Conservation (phyloP, 2,888 invertebrate species). For the Boloria euphrosyne region DNA sequence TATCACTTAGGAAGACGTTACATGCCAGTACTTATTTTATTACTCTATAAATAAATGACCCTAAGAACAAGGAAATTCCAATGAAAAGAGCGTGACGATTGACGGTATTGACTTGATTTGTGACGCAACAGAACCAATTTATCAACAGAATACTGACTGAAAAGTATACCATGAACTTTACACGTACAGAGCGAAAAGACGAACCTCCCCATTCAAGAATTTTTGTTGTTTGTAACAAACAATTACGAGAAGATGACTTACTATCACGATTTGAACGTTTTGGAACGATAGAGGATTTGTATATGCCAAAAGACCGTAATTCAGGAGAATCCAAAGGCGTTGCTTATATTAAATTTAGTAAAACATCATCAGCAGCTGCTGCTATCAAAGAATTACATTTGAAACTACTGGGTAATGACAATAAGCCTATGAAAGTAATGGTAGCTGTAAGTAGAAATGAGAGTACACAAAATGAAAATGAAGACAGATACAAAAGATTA, state of each 20-base stretch:
- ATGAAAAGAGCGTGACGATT: conserved; percentile 41
- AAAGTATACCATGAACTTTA: conserved; percentile 23
- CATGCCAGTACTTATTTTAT: conserved; percentile 19
- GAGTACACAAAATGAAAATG: conserved; percentile 57
- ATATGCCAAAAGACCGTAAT: conserved; percentile 92
- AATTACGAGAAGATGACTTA: conserved; percentile 86
- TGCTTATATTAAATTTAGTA: conserved; percentile 94
- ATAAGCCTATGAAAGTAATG: conserved; percentile 93
- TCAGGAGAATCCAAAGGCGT: conserved; percentile 94
- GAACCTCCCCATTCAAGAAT: conserved; percentile 93
- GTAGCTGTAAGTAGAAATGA: conserved; percentile 85
- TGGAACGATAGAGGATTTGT: conserved; percentile 93
- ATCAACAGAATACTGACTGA: neutral
- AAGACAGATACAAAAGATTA: conserved; percentile 83
- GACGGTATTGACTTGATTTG: conserved; percentile 39
- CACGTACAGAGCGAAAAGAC: conserved; percentile 61
- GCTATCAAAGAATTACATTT: conserved; percentile 95
- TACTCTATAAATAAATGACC: conserved; percentile 26
- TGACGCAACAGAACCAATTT: conserved; percentile 37
- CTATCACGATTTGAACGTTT: conserved; percentile 89
- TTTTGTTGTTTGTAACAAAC: conserved; percentile 93
- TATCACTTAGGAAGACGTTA: conserved; percentile 20
- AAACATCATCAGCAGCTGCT: conserved; percentile 94
- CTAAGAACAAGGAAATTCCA: conserved; percentile 25
- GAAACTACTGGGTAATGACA: conserved; percentile 86